Evolutionary conservation across 2,888 invertebrate species (phyloP).

Genomic region (Pantelozetes paolii): DNA sequence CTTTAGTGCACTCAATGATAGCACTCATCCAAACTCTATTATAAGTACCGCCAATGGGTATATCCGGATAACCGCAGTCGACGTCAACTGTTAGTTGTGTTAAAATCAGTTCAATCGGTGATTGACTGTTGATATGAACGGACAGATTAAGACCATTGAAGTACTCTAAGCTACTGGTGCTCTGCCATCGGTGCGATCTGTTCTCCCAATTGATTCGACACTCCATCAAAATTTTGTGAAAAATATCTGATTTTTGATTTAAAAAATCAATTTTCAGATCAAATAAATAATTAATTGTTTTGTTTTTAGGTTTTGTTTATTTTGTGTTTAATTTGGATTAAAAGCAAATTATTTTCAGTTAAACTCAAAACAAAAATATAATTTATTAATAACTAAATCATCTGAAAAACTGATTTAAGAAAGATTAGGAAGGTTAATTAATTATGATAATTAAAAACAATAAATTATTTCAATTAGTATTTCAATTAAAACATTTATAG

Average conservation of each 20-base stretch:
- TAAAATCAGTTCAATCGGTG: background rate
- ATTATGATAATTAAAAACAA: too few relatives aligned
- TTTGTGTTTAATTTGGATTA: too few relatives aligned
- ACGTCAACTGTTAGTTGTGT: background rate
- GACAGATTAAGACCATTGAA: background rate
- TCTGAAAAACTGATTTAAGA: too few relatives aligned
- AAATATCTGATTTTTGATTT: conserved; percentile 1
- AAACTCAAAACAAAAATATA: too few relatives aligned
- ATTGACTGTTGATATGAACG: background rate
- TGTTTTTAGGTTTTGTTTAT: too few relatives aligned
- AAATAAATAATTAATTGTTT: too few relatives aligned
- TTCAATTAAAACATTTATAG: too few relatives aligned
- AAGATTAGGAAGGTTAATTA: too few relatives aligned
- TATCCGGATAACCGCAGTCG: conserved; percentile 9
- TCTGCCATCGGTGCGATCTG: background rate
- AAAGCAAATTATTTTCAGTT: too few relatives aligned
- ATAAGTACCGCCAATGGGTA: background rate
- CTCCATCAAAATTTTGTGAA: background rate
- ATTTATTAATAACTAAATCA: too few relatives aligned
- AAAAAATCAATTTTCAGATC: too few relatives aligned
- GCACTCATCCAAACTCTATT: background rate
- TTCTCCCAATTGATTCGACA: background rate
- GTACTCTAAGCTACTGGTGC: background rate
- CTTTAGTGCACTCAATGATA: background rate
- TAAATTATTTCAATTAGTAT: too few relatives aligned